phyloP scores from a whole-genome alignment of 2,797 vertebrate genomes.

The Discoglossus pictus region DNA sequence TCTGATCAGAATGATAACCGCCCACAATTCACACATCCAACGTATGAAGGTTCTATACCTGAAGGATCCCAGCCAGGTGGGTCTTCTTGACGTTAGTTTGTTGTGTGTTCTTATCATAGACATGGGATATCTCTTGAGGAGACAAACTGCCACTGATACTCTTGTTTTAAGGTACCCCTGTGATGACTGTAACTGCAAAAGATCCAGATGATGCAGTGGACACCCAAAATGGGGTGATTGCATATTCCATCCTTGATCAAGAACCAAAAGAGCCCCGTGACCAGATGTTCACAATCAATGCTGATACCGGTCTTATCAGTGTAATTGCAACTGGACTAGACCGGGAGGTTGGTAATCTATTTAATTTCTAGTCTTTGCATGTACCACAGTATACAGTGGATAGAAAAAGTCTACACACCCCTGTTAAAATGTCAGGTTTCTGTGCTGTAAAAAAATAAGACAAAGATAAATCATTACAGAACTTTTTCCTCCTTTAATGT shows the following conservation, averaged over 20 bases:
- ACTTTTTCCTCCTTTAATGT: no score
- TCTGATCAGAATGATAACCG: slow-evolving; percentile 81
- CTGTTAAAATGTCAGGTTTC: no score
- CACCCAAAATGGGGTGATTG: slow-evolving; percentile 62
- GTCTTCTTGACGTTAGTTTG: neutral
- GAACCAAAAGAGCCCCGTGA: slow-evolving; percentile 47
- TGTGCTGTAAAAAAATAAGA: no score
- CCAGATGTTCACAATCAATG: slow-evolving; percentile 75
- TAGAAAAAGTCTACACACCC: no score
- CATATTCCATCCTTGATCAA: slow-evolving; percentile 67
- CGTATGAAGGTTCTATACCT: slow-evolving; percentile 70
- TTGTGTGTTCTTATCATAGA: no score
- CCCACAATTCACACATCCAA: slow-evolving; percentile 67
- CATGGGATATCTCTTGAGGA: neutral
- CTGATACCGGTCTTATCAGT: slow-evolving; percentile 68
- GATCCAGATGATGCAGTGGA: slow-evolving; percentile 65
- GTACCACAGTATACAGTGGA: no score
- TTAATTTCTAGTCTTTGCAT: no score
- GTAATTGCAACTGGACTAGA: slow-evolving; percentile 70
- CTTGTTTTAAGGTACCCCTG: slow-evolving; percentile 63
- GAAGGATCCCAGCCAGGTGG: slow-evolving; percentile 75
- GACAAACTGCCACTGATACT: no score
- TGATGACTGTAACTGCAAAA: slow-evolving; percentile 70
- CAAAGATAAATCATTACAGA: no score
- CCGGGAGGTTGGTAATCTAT: slow-evolving; percentile 75